Conservation (phyloP, 1,140 invertebrate species). For the Temnothorax nylanderi region DNA sequence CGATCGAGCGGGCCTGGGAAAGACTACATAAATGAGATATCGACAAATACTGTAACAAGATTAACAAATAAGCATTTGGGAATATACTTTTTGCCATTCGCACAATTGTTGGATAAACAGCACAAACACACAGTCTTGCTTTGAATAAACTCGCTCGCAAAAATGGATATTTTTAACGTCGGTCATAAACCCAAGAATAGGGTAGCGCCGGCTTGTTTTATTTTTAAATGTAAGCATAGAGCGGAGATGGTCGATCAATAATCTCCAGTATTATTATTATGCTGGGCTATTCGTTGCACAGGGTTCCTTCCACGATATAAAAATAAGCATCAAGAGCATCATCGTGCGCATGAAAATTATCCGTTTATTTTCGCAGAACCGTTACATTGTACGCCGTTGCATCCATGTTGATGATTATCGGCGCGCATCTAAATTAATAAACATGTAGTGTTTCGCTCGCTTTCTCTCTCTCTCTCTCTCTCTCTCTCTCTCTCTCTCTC, state of each 20-base stretch:
- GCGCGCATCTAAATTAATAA: not conserved
- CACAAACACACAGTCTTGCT: not conserved
- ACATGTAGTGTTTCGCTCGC: not conserved
- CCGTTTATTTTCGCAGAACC: slow-evolving; percentile 35
- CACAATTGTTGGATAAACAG: not conserved
- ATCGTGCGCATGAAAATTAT: slow-evolving; percentile 18
- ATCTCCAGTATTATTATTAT: slow-evolving; percentile 56
- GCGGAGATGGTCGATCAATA: slow-evolving; percentile 45
- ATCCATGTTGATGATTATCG: not conserved
- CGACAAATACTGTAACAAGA: not conserved
- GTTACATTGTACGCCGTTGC: not conserved
- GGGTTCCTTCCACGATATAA: slow-evolving; percentile 30
- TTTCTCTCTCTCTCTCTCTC: not conserved
- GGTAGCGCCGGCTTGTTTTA: slow-evolving; percentile 23
- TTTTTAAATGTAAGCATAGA: slow-evolving; percentile 30
- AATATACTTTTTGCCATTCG: not conserved
- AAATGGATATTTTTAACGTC: slow-evolving; percentile 51
- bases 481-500: not conserved
- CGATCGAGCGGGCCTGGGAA: not conserved
- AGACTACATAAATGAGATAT: not conserved
- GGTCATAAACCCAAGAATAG: slow-evolving; percentile 43
- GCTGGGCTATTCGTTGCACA: slow-evolving; percentile 31
- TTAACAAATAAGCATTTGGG: not conserved
- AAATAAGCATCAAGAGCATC: slow-evolving; percentile 46
- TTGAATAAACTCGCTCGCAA: not conserved